Conservation (phyloP, 2,888 invertebrate species). For the Ochlodes sylvanus region DNA sequence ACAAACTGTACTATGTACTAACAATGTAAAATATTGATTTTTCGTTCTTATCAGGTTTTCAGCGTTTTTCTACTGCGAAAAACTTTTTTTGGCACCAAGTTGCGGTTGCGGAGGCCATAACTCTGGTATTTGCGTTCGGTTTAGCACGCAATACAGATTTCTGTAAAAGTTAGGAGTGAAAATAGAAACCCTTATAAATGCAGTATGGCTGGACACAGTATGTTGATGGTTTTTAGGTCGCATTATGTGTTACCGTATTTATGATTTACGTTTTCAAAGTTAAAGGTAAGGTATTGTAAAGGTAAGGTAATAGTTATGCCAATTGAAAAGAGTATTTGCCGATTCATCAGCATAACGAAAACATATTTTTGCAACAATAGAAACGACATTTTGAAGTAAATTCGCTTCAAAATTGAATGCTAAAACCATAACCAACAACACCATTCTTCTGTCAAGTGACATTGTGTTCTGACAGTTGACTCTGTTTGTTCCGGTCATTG, state of each 20-base stretch:
- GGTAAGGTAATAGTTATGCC: too few relatives aligned
- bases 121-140: slow-evolving; percentile 3
- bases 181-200: neutral
- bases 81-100: neutral
- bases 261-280: too few relatives aligned
- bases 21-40: neutral
- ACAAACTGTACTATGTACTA: too few relatives aligned
- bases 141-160: slow-evolving; percentile 1
- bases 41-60: slow-evolving; percentile 1
- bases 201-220: neutral
- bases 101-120: slow-evolving; percentile 12
- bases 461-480: neutral
- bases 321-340: too few relatives aligned
- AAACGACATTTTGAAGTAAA: too few relatives aligned
- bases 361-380: too few relatives aligned
- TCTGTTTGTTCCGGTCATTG: neutral
- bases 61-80: neutral
- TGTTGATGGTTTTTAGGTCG: neutral
- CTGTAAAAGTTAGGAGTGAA: neutral
- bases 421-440: too few relatives aligned
- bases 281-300: too few relatives aligned
- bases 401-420: too few relatives aligned
- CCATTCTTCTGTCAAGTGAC: too few relatives aligned
- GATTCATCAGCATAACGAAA: too few relatives aligned
- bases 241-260: neutral